Conservation (phyloP, 2,113 vertebrate genomes). For the Spermophilus dauricus region DNA sequence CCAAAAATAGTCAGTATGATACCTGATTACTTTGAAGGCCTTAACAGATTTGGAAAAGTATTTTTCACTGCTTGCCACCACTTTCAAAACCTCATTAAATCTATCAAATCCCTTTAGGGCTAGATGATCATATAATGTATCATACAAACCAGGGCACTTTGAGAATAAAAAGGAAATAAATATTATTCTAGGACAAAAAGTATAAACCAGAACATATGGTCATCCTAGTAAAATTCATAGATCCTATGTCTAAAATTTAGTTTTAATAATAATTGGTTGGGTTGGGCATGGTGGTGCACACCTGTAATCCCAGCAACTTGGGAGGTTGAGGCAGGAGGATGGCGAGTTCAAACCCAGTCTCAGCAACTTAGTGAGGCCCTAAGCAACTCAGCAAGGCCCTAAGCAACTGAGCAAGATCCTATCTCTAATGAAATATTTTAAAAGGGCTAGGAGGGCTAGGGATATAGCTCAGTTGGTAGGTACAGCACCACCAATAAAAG, state of each 20-base stretch:
- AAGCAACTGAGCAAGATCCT: too few species aligned
- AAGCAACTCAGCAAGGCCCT: too few species aligned
- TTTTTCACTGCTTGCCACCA: constrained; percentile 39
- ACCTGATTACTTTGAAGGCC: constrained; percentile 24
- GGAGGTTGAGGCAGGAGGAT: too few species aligned
- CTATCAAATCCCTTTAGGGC: not conserved
- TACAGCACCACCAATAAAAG: too few species aligned
- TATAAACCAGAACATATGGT: not conserved
- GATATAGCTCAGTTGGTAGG: too few species aligned
- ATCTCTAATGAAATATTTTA: too few species aligned
- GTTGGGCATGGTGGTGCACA: too few species aligned
- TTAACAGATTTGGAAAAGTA: constrained; percentile 1
- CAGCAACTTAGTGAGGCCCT: too few species aligned
- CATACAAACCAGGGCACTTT: constrained; percentile 19
- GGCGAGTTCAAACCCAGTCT: too few species aligned
- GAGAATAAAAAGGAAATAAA: not conserved
- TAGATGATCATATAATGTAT: constrained; percentile 32
- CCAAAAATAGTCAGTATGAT: not conserved
- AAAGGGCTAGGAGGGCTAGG: too few species aligned
- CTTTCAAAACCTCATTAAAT: constrained; percentile 50
- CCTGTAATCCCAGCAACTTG: too few species aligned
- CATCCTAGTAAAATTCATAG: constrained; percentile 9
- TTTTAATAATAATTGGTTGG: constrained; percentile 13
- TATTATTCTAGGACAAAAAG: not conserved
- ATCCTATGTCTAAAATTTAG: not conserved